Evolutionary conservation across 64 coral and sea anemone species (phyloP), one percentile per base, ranked within the genome.

Genomic region (Porites australiensis): DNA sequence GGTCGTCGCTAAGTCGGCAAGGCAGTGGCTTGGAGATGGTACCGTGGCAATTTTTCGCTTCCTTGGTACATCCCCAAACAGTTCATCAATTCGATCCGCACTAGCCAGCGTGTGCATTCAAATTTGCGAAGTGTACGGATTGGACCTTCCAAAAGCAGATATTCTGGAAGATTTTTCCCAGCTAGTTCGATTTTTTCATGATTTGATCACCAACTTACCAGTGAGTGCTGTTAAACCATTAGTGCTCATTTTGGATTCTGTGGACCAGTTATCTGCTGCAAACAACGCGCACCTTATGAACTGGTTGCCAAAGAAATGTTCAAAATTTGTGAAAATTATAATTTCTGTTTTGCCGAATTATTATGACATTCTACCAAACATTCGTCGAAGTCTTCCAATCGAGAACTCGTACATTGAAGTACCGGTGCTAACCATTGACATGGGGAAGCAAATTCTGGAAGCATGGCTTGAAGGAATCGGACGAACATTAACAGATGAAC

Each of bases 211-310:
- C 16, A 79, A 75, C 50, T 54, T 92, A 2, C 80, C 72, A 13
- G 87, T 94, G 10, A 87, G 82, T n/a, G n/a, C 46, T 67, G 68
- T 64, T 2, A 87, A 58, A 8, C 92, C 95, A 2, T 58, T 96
- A 4, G 74, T 91, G 13, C 75, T 96, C 14, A 83, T 96, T 27
- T 79, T 96, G 4, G 95, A 96, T 69, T 96, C 95, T 10, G 87
- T 96, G 18, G 95, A 96, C n/a, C 95, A 96, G 60, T 85, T 96
- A 20, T 94, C 92, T n/a, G 16, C 95, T 23, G 77, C 90, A 3
- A 93, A 94, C 62, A 96, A 96, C 66, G 95, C 95, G 6, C 95
- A 96, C 69, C 60, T 96, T n/a, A 96, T 96, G 95, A 96, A 96
- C 73, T 96, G 95, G 95, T 64, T 96, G 50, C 95, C 87, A 2